Percentiles rank a stretch among this genome's conserved stretches.
Evolutionary conservation across 1,140 invertebrate genomes (phyloP).

Genomic region (Platorchestia sp.): DNA sequence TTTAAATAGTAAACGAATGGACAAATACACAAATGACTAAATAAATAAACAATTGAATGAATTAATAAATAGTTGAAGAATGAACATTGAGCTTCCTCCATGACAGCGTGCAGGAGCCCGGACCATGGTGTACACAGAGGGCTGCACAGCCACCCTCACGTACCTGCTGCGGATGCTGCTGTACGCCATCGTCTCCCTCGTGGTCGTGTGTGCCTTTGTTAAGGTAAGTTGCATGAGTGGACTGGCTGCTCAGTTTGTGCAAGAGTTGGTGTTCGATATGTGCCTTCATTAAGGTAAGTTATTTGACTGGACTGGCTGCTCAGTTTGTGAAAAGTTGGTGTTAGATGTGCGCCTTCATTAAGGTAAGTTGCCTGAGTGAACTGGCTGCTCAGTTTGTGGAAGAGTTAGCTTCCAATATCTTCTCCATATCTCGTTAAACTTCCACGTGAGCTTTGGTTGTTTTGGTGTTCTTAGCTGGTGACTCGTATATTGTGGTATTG

Average conservation of each 20-base stretch:
- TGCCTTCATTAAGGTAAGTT: constrained; percentile 23
- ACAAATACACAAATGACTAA: too few relatives aligned
- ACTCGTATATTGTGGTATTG: too few relatives aligned
- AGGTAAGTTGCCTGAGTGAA: background rate
- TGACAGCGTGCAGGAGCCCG: constrained; percentile 8
- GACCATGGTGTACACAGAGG: constrained; percentile 42
- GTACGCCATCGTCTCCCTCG: constrained; percentile 22
- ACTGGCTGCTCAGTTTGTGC: background rate
- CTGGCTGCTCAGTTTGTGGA: background rate
- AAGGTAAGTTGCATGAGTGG: background rate
- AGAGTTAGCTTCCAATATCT: too few relatives aligned
- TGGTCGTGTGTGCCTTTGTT: constrained; percentile 25
- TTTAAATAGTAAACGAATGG: too few relatives aligned
- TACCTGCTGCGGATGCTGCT: background rate
- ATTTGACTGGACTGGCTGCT: background rate
- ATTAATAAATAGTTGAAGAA: too few relatives aligned
- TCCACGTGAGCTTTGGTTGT: too few relatives aligned
- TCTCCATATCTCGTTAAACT: too few relatives aligned
- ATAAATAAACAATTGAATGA: too few relatives aligned
- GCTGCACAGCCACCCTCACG: constrained; percentile 16
- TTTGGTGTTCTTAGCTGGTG: too few relatives aligned
- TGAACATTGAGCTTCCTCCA: background rate
- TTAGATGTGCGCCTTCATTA: constrained; percentile 37
- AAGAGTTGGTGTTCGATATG: background rate
- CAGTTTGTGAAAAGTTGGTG: background rate